Base-by-base conservation (phyloP, 2,113 vertebrate genomes). In the Choloepus hoffmanni region DNA sequence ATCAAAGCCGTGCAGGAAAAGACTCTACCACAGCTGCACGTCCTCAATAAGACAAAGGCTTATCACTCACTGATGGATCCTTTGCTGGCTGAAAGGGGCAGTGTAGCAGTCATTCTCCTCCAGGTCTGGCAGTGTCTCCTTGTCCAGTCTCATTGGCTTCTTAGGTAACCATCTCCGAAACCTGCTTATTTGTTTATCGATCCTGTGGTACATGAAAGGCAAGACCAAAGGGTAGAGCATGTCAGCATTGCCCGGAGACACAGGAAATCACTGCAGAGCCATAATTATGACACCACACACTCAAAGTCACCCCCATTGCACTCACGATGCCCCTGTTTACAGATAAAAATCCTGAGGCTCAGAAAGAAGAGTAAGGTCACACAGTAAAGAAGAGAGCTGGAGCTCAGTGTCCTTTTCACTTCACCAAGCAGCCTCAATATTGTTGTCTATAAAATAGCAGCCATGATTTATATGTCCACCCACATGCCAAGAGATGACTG, bases 31-130 rank as follows among this genome's bases (percentile, higher is more conserved):
- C 19, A 43, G 19, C 14, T 24, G 50, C 16, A 12, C 9, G 2
- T 19, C 33, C 48, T 81, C 18, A 23, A 70, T 18, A 21, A 68
- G 76, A 73, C 21, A 63, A 94, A 79, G 58, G 63, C 88, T 77
- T 96, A 58, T 96, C 96, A 99, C 99, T 99, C 97, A 99, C 99
- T 99, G 99, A 92, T 99, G 99, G 95, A 99, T 99, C 96, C 99
- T 99, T 93, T 99, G 99, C 92, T 99, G 99, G 96, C 99, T 99
- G 98, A 99, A 99, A 94, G 99, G 99, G 97, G 99, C 99, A 50
- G 99, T 99, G 94, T 99, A 99, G 98, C 99, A 99, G 98, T 99
- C 99, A 48, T 99, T 99, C 98, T 99, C 99, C 98, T 99, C 99
- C 98, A 99, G 99, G 98, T 99, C 99, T 33, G 99, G 99, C 88